phyloP scores from a whole-genome alignment of 1,140 invertebrate species.

The Camponotus floridanus region DNA sequence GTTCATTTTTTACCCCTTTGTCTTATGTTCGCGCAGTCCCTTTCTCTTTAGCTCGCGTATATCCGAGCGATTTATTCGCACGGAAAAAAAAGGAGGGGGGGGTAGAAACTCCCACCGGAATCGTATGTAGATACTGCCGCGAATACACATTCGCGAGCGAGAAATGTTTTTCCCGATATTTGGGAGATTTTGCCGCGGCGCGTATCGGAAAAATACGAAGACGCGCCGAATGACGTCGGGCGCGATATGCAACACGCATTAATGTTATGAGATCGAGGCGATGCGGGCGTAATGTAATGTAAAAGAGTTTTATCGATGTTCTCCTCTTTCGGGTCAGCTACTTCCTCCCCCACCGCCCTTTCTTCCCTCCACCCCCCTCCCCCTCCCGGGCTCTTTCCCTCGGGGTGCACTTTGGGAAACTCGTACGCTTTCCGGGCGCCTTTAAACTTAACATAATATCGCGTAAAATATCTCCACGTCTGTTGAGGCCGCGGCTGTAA shows the following conservation, averaged over 20 bases:
- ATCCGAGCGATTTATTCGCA: neutral
- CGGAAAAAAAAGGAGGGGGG: neutral
- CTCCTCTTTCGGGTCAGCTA: slow-evolving; percentile 64
- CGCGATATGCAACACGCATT: slow-evolving; percentile 64
- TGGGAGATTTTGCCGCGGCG: slow-evolving; percentile 30
- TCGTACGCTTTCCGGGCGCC: slow-evolving; percentile 42
- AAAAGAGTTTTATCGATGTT: slow-evolving; percentile 74
- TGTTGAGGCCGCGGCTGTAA: slow-evolving; percentile 4
- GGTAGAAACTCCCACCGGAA: neutral
- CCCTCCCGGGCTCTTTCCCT: neutral
- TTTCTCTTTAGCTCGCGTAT: neutral
- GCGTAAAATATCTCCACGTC: slow-evolving; percentile 53
- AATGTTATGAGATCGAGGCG: slow-evolving; percentile 73
- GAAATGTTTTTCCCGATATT: slow-evolving; percentile 57
- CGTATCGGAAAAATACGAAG: slow-evolving; percentile 55
- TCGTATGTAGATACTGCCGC: neutral
- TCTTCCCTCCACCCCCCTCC: neutral
- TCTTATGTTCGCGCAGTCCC: neutral
- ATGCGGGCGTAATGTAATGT: slow-evolving; percentile 70
- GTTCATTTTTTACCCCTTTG: neutral
- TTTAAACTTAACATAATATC: slow-evolving; percentile 66
- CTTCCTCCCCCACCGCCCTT: slow-evolving; percentile 17
- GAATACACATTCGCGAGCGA: slow-evolving; percentile 15
- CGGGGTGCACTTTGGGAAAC: slow-evolving; percentile 53
- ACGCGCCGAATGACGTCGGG: slow-evolving; percentile 27